Evolutionary conservation across 92 coral and sea anemone genomes (phyloP).

Genomic region (Palythoa caribaeorum): DNA sequence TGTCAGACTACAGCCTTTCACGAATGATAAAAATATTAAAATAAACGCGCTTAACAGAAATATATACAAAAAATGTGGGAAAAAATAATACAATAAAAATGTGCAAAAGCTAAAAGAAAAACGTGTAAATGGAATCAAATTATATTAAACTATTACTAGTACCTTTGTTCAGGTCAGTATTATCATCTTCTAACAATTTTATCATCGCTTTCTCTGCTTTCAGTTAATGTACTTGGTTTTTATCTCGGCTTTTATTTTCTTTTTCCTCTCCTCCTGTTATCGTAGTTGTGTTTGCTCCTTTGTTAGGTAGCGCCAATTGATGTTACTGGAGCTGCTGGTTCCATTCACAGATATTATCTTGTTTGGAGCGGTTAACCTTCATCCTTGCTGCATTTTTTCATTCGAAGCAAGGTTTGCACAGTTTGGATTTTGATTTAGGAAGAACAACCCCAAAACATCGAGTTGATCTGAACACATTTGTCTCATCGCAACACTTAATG

Average conservation of each 20-base stretch:
- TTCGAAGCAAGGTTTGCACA: slow-evolving; percentile 12
- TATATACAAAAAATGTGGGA: too few relatives aligned
- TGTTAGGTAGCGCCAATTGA: neutral
- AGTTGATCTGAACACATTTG: neutral
- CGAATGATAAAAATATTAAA: too few relatives aligned
- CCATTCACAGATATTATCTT: neutral
- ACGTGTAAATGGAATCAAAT: too few relatives aligned
- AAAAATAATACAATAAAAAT: too few relatives aligned
- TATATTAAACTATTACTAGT: too few relatives aligned
- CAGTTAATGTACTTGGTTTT: slow-evolving; percentile 31
- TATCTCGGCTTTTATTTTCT: slow-evolving; percentile 58
- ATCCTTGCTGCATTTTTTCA: slow-evolving; percentile 25
- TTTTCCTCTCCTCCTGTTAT: slow-evolving; percentile 48
- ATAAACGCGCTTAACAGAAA: too few relatives aligned
- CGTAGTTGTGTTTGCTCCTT: slow-evolving; percentile 37
- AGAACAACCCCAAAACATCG: neutral
- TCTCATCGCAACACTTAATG: neutral
- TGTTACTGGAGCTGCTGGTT: neutral
- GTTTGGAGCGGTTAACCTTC: neutral
- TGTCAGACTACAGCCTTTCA: too few relatives aligned
- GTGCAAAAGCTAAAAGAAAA: too few relatives aligned
- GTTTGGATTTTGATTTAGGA: neutral
- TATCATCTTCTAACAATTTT: too few relatives aligned
- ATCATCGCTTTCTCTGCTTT: too few relatives aligned
- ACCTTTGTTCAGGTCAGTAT: too few relatives aligned